Evolutionary conservation across 1,140 invertebrate species (phyloP).

Genomic region (Drosophila pandora): DNA sequence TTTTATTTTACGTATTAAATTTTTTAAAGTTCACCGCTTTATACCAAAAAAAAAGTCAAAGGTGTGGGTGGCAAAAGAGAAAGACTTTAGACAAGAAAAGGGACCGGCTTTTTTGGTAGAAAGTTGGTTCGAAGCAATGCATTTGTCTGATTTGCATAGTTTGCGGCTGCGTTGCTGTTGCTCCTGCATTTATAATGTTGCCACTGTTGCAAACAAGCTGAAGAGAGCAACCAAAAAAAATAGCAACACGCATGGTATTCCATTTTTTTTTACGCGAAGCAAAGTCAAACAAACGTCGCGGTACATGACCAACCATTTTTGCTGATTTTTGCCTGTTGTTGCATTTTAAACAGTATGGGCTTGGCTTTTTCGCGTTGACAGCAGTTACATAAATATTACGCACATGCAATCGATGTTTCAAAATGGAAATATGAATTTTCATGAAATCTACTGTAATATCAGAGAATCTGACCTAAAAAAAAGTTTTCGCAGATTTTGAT

Average conservation of each 20-base stretch:
- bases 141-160: slow-evolving; percentile 76
- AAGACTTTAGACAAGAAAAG: slow-evolving; percentile 1
- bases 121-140: slow-evolving; percentile 31
- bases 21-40: too few relatives aligned
- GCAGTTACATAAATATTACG: slow-evolving; percentile 65
- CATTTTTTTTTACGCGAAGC: slow-evolving; percentile 24
- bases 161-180: slow-evolving; percentile 53
- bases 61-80: slow-evolving; percentile 6
- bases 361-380: slow-evolving; percentile 69
- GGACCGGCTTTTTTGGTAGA: background rate
- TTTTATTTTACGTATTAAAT: too few relatives aligned
- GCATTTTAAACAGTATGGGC: slow-evolving; percentile 60
- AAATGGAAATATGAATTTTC: background rate
- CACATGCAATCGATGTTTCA: slow-evolving; percentile 37
- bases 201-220: slow-evolving; percentile 49
- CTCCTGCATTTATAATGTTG: slow-evolving; percentile 77
- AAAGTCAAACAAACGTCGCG: slow-evolving; percentile 44
- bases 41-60: slow-evolving; percentile 18
- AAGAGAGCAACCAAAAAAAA: slow-evolving; percentile 24
- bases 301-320: background rate
- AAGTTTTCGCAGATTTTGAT: too few relatives aligned
- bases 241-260: slow-evolving; percentile 65
- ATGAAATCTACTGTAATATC: too few relatives aligned
- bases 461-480: too few relatives aligned
- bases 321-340: slow-evolving; percentile 46